Conservation (phyloP, 2,888 invertebrate genomes). For the Hecatera dysodea region DNA sequence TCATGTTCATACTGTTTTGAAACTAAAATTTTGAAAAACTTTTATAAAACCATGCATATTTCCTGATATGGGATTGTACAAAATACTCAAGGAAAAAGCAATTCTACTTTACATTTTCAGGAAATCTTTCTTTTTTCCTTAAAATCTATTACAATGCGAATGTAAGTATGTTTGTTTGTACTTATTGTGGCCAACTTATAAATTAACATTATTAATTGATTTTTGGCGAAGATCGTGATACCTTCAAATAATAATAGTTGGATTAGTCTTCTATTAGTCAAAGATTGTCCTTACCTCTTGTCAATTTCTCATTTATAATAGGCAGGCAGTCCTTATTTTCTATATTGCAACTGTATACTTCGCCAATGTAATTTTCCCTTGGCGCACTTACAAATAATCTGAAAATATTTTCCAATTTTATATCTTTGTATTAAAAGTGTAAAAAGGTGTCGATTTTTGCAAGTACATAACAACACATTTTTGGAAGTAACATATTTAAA, state of each 20-base stretch:
- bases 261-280: neutral
- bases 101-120: neutral
- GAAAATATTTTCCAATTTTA: slow-evolving; percentile 1
- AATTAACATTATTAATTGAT: too few species aligned
- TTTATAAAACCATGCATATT: neutral
- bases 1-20: slow-evolving; percentile 7
- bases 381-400: slow-evolving; percentile 80
- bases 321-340: slow-evolving; percentile 6
- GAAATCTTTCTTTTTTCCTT: neutral
- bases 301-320: neutral
- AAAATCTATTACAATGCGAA: too few species aligned
- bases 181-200: too few species aligned
- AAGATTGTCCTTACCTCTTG: slow-evolving; percentile 5
- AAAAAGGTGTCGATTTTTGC: neutral
- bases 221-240: too few species aligned
- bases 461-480: too few species aligned
- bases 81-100: neutral
- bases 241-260: neutral
- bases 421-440: neutral
- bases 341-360: slow-evolving; percentile 71
- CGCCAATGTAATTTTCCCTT: slow-evolving; percentile 68
- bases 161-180: too few species aligned
- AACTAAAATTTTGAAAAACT: slow-evolving; percentile 20
- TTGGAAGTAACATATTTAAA: too few species aligned
- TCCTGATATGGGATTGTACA: neutral